Evolutionary conservation across 2,113 vertebrate genomes (phyloP).

Genomic region (Maccullochella peelii): DNA sequence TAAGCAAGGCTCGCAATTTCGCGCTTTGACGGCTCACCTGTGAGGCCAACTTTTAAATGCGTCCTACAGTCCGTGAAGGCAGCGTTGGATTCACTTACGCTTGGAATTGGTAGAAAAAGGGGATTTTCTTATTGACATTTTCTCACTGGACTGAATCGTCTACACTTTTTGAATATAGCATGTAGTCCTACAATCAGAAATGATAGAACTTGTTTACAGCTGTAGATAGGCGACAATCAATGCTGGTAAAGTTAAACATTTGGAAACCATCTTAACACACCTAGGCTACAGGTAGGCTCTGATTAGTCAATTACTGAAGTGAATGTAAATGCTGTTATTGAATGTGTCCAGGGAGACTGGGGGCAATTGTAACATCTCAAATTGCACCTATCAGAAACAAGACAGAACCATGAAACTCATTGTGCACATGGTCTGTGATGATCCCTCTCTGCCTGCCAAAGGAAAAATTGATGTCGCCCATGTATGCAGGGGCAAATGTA

Average conservation of each 20-base stretch:
- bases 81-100: neutral
- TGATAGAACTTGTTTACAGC: neutral
- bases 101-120: neutral
- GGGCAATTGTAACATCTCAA: too few relatives aligned
- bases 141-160: neutral
- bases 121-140: constrained; percentile 25
- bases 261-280: neutral
- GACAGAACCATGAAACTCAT: too few relatives aligned
- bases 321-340: too few relatives aligned
- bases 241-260: too few relatives aligned
- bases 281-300: too few relatives aligned
- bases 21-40: accelerated
- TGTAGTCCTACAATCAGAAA: neutral
- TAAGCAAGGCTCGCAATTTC: neutral
- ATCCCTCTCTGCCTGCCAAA: too few relatives aligned
- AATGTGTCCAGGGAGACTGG: too few relatives aligned
- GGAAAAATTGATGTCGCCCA: too few relatives aligned
- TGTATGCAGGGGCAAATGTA: too few relatives aligned
- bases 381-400: too few relatives aligned
- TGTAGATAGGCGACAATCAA: too few relatives aligned
- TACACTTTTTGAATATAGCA: neutral
- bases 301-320: neutral
- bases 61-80: constrained; percentile 32
- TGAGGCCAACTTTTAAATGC: neutral
- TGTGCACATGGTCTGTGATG: too few relatives aligned